phyloP scores from a whole-genome alignment of 2,888 invertebrate genomes.

The Ypsolopha scabrella region DNA sequence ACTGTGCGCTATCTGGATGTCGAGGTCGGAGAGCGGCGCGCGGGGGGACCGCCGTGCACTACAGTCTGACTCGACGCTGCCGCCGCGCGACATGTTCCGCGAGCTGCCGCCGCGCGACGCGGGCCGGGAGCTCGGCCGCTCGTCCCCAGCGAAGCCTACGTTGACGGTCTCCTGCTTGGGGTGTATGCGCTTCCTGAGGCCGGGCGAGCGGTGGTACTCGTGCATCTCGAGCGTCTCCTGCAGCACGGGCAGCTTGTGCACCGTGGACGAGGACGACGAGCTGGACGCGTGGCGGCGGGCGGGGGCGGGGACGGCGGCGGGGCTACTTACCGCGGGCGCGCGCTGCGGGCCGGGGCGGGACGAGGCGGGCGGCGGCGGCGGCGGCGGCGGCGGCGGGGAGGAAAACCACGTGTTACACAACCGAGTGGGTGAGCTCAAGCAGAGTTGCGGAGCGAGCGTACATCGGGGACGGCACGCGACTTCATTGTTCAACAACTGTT shows the following conservation, averaged over 20 bases:
- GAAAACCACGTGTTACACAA: neutral
- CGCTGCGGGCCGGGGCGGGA: slow-evolving; percentile 6
- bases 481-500: neutral
- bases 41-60: neutral
- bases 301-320: slow-evolving; percentile 12
- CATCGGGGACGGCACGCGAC: too few relatives aligned
- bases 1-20: slow-evolving; percentile 29
- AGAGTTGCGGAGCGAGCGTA: too few relatives aligned
- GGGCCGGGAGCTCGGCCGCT: neutral
- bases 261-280: too few relatives aligned
- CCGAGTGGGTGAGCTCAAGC: neutral
- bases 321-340: slow-evolving; percentile 8
- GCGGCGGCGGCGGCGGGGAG: slow-evolving; percentile 7
- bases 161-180: too few relatives aligned
- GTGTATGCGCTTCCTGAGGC: too few relatives aligned
- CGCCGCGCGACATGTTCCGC: neutral
- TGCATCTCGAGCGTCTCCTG: too few relatives aligned
- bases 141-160: too few relatives aligned
- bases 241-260: too few relatives aligned
- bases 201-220: too few relatives aligned
- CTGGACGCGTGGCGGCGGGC: neutral
- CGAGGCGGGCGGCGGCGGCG: slow-evolving; percentile 11
- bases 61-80: neutral
- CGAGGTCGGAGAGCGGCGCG: slow-evolving; percentile 26
- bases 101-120: slow-evolving; percentile 1